Evolutionary conservation across 2,113 vertebrate species (phyloP).

Genomic region (Ciconia boyciana): DNA sequence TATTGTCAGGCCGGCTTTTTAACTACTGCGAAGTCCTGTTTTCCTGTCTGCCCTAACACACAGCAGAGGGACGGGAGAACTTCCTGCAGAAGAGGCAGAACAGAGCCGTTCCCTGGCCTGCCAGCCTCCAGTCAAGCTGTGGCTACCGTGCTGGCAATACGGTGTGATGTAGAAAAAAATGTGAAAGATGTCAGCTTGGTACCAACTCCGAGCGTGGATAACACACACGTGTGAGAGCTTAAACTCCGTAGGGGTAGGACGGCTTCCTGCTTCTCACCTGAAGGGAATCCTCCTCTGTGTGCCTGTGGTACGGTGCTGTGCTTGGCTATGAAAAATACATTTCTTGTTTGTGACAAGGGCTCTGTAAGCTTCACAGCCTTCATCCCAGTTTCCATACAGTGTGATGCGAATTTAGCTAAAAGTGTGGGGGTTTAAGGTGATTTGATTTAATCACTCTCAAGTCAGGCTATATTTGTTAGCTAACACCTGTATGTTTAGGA

Average conservation of each 20-base stretch:
- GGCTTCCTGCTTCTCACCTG: neutral
- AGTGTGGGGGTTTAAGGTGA: neutral
- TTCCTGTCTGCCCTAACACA: neutral
- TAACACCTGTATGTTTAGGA: neutral
- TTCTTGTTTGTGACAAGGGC: neutral
- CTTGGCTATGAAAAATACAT: neutral
- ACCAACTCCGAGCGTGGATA: neutral
- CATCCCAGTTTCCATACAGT: fast-evolving
- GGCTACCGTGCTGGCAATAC: fast-evolving
- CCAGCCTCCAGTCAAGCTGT: neutral
- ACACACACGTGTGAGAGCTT: neutral
- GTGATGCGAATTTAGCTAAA: neutral
- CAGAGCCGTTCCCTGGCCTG: neutral
- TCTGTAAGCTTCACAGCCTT: neutral
- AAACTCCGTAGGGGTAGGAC: fast-evolving
- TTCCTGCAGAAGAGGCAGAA: neutral
- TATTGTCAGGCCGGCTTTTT: neutral
- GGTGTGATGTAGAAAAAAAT: neutral
- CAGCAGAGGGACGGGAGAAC: neutral
- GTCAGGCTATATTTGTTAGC: neutral
- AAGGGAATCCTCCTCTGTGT: neutral
- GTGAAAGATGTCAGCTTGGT: neutral
- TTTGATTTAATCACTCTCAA: neutral
- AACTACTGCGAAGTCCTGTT: neutral
- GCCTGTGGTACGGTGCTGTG: fast-evolving